Evolutionary conservation across 1,140 invertebrate species (phyloP), one percentile per base, ranked within the genome.

Genomic region (Cydia pomonella): DNA sequence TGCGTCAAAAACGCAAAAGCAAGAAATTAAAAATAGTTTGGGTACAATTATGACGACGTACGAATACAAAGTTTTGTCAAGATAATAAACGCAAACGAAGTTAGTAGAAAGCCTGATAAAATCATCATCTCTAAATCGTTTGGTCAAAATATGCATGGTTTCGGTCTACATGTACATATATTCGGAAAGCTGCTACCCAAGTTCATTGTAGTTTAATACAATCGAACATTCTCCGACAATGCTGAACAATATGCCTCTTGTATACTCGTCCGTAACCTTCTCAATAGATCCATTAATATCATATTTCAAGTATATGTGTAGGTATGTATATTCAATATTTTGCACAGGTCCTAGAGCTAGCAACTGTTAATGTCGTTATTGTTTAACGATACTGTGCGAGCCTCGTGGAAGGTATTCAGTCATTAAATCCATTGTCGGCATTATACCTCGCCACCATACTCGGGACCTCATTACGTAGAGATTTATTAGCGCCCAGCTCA

Each of bases 401-500:
- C 25, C 62, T 76, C 50, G 72, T 77, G 33, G 75, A 77, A 79
- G 63, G 64, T 41, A 73, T 72, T 76, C 74, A 73, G 73, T 83
- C 75, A 80, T 80, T 78, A 79, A 77, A 64, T 75, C 73, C 53
- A 78, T 80, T 82, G 76, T 79, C 72, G 76, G 72, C 64, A 53
- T 79, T 78, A 59, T 23, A 78, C 74, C 77, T 72, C 75, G 23
- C 78, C 25, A 59, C 53, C 75, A 64, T 78, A 71, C 72, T 73
- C 23, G 25, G 44, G 59, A 64, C 76, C 77, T 84, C 77, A 79
- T 83, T 81, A 79, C 75, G 75, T 38, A 9, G 38, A 82, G 77
- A 82, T 82, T 85, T 80, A 83, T 85, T 79, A 78, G 69, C 76
- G 73, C 73, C 75, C 66, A 75, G 27, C 72, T 77, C 64, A 44